Evolutionary conservation across 2,888 invertebrate species (phyloP), one percentile per base, ranked within the genome.

Genomic region (Drosophila affinis): DNA sequence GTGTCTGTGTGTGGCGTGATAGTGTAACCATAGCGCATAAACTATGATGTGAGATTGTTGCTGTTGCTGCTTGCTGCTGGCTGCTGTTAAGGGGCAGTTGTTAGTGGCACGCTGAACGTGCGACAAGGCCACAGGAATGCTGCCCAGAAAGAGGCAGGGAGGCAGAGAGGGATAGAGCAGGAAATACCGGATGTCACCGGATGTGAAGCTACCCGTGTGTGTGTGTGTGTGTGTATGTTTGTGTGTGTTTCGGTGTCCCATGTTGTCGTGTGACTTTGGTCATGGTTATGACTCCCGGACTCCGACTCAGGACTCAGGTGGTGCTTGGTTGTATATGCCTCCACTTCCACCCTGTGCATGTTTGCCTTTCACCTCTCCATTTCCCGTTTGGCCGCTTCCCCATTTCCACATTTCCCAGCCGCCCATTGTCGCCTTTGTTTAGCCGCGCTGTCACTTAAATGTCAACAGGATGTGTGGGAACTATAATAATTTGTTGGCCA

Each of bases 111-210:
- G 68, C 45, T 67, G 56, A 79, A 75, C 86, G 81, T 79, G 83
- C 78, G 88, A 87, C 88, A 87, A 85, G 83, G 79, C 77, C 88
- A 78, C 81, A 82, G 86, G 78, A 87, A 79, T 78, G 75, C 76
- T 77, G 77, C 72, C 64, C 63, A 68, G 27, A 63, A 62, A 56
- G 9, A 58, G 55, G 59, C 60, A 2, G 7, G 6, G 6, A 14
- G 3, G 24, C 46, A 64, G 49, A 69, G 58, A 73, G 71, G 63
- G 64, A 57, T 74, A 61, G 60, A 63, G 70, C 81, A 83, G 83
- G 83, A 84, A 84, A 69, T 87, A 87, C 87, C 85, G 87, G 87
- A 87, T 83, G 83, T 83, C 87, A 76, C 79, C 85, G 83, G 83
- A 84, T 87, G 83, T 87, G 81, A 74, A 82, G 71, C 83, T 83